Evolutionary conservation across 2,113 vertebrate genomes (phyloP).

Genomic region (Acinonyx jubatus): DNA sequence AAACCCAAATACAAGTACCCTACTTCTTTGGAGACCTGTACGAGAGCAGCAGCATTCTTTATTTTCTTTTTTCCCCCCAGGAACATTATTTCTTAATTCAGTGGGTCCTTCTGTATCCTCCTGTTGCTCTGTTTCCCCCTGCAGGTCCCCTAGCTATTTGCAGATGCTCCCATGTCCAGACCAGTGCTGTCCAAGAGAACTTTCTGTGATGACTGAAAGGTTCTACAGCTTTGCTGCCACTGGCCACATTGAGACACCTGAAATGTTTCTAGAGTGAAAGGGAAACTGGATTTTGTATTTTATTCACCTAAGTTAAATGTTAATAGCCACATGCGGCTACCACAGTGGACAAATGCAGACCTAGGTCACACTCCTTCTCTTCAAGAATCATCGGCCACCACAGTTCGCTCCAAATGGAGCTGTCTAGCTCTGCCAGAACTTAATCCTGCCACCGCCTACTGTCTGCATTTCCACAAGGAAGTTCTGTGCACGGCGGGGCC

Average conservation of each 20-base stretch:
- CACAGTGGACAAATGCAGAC: neutral
- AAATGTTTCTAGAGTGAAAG: neutral
- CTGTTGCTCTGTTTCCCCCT: neutral
- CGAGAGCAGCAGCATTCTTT: neutral
- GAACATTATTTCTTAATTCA: conserved; percentile 20
- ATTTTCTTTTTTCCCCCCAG: neutral
- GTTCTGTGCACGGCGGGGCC: neutral
- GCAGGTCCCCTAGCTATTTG: neutral
- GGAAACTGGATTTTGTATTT: neutral
- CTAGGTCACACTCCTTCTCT: neutral
- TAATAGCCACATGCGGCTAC: neutral
- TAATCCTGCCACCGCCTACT: neutral
- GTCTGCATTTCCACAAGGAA: neutral
- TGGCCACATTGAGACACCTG: neutral
- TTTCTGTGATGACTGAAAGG: neutral
- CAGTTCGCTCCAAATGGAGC: neutral
- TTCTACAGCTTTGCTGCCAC: neutral
- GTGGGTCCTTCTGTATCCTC: neutral
- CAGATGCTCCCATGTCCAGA: neutral
- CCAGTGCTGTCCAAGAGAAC: neutral
- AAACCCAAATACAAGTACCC: neutral
- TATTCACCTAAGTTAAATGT: neutral
- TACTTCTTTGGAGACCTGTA: neutral
- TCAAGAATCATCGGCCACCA: neutral
- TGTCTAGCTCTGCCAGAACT: neutral